Evolutionary conservation across 2,797 vertebrate species (phyloP).

Genomic region (Anableps anableps): DNA sequence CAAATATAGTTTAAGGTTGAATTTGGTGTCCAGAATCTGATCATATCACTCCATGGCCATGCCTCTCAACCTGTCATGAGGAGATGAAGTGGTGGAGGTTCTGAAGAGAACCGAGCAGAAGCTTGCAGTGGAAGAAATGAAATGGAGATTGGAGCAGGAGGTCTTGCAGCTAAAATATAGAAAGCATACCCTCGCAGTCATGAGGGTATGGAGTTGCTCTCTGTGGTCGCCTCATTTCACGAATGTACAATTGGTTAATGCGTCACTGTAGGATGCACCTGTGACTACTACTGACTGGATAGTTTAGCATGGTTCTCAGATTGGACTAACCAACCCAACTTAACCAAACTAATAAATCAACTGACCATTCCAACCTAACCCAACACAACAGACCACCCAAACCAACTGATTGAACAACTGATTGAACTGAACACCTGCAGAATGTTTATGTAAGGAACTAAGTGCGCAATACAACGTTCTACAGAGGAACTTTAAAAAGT

Average conservation of each 20-base stretch:
- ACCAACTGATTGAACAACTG: no score
- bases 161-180: neutral
- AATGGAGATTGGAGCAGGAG: neutral
- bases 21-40: no score
- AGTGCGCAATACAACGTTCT: neutral
- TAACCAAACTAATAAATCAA: neutral
- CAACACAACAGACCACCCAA: no score
- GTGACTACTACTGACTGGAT: neutral
- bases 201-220: neutral
- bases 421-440: neutral
- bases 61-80: no score
- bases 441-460: no score
- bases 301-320: neutral
- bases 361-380: neutral
- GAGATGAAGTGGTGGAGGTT: neutral
- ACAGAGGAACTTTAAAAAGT: neutral
- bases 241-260: neutral
- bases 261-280: neutral
- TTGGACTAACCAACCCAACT: neutral
- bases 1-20: no score
- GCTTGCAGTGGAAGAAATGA: neutral
- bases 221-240: neutral
- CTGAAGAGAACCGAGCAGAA: no score
- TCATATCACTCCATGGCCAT: no score
- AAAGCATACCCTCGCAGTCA: no score